Base-by-base conservation (phyloP, 2,113 vertebrate species). In the Meleagris gallopavo region DNA sequence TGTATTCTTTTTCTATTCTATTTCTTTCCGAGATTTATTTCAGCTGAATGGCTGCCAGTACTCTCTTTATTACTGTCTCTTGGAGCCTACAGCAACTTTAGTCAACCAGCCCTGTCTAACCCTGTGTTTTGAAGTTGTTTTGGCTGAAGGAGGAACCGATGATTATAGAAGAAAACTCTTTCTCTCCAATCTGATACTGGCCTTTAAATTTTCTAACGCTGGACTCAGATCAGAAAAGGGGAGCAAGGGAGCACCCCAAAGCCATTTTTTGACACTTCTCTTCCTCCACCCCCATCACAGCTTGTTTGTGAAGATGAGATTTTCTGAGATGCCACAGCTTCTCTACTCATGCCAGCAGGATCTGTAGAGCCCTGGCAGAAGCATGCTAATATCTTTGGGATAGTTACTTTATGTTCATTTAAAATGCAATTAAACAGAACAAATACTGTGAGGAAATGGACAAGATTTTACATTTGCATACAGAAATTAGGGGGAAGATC, bases 341-440 rank as follows among this genome's bases (percentile, higher is more conserved):
- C 70, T 92, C 78, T 86, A 34, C 38, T 14, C 1, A 0, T 2
- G n/a, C 93, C 87, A 91, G 57, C 73, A 78, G 75, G 71, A 58
- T 61, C 83, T 1, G 6, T 78, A 91, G 70, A 88, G 81, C 40
- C 84, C 69, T 93, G 77, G 67, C 84, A 86, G 78, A 66, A 75
- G 75, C 65, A 83, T 76, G 41, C 34, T 70, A 40, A 93, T 89
- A 27, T 89, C 67, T 96, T 92, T 67, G 82, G 77, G 84, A 69
- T 87, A 18, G 84, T 83, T 96, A 87, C 29, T 95, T 92, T 77
- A 86, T 74, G 43, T 92, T 95, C 80, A 96, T 96, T 89, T 96
- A 96, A 95, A 96, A 96, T 96, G 88, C 95, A 97, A 96, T 97
- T 96, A 96, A 93, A 67, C 88, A 95, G 90, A 96, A 91, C 94